A percentile compares a stretch with the other conserved stretches of the same genome.
phyloP scores from a whole-genome alignment of 2,888 invertebrate genomes.

The Sinhomidia bicolor region DNA sequence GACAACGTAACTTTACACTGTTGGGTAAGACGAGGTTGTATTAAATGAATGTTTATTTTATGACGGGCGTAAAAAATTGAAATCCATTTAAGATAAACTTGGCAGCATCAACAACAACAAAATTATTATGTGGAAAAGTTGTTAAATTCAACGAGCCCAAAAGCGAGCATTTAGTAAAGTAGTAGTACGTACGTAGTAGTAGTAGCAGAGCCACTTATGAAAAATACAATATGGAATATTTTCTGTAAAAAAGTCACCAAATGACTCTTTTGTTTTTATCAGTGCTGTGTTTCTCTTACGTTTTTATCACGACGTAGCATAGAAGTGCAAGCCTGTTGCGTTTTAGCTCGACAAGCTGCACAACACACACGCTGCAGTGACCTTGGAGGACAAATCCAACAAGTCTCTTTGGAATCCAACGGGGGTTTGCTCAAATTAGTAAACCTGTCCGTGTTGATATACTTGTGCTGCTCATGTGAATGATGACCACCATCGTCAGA shows the following conservation, averaged over 20 bases:
- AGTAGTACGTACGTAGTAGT: background rate
- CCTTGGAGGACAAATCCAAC: conserved; percentile 41
- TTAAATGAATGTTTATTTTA: conserved; percentile 16
- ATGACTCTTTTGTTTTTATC: background rate
- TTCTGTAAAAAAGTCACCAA: background rate
- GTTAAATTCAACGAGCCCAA: conserved; percentile 23
- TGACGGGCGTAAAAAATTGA: background rate
- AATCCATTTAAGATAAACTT: conserved; percentile 15
- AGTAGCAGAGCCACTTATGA: background rate
- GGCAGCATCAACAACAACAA: no score
- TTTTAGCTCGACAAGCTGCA: conserved; percentile 73
- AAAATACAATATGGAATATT: no score
- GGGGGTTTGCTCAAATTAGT: background rate
- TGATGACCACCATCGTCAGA: background rate
- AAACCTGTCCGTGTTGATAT: background rate
- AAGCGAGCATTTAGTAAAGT: background rate
- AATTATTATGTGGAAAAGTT: no score
- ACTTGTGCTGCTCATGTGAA: background rate
- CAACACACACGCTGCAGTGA: conserved; percentile 70
- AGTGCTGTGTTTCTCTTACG: conserved; percentile 30
- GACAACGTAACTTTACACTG: conserved; percentile 52
- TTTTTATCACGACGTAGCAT: conserved; percentile 63
- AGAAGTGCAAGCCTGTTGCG: conserved; percentile 61
- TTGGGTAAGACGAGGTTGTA: background rate
- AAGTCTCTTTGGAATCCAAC: conserved; percentile 42